A percentile compares a stretch with the other conserved stretches of the same genome.
phyloP scores from a whole-genome alignment of 2,113 vertebrate species.

The Oncorhynchus kisutch region DNA sequence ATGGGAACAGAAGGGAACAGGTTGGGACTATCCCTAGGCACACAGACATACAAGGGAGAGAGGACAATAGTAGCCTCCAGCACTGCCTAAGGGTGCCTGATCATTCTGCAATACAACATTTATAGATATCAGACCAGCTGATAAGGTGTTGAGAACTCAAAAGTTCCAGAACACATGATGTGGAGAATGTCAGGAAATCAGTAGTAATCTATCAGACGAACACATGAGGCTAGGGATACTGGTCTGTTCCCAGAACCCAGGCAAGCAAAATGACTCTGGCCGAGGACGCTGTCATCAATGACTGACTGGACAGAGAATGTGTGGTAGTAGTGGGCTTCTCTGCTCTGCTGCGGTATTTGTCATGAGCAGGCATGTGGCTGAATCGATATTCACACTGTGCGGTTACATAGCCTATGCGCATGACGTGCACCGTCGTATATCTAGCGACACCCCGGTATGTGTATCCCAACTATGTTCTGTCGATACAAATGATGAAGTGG shows the following conservation, averaged over 20 bases:
- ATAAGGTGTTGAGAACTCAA: neutral
- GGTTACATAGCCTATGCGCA: neutral
- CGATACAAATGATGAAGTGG: conserved; percentile 4
- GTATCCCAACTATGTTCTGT: neutral
- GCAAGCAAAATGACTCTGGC: neutral
- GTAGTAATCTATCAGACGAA: neutral
- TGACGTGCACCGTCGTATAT: conserved; percentile 7
- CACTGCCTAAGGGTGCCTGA: neutral
- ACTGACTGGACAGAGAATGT: too few species aligned
- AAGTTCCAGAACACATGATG: neutral
- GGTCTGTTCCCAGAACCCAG: neutral
- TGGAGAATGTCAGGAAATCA: neutral
- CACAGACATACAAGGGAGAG: neutral
- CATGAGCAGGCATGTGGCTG: conserved; percentile 34
- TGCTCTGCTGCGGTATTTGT: neutral
- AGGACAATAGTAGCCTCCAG: neutral
- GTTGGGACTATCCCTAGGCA: conserved; percentile 31
- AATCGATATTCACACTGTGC: conserved; percentile 14
- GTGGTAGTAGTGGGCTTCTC: neutral
- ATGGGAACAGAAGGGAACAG: conserved; percentile 21
- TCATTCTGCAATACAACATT: neutral
- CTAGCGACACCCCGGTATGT: conserved; percentile 4
- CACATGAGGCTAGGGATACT: neutral
- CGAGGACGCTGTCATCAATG: too few species aligned
- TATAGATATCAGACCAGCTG: neutral